Conservation (phyloP, 2,113 vertebrate genomes). For the Thryonomys swinderianus region DNA sequence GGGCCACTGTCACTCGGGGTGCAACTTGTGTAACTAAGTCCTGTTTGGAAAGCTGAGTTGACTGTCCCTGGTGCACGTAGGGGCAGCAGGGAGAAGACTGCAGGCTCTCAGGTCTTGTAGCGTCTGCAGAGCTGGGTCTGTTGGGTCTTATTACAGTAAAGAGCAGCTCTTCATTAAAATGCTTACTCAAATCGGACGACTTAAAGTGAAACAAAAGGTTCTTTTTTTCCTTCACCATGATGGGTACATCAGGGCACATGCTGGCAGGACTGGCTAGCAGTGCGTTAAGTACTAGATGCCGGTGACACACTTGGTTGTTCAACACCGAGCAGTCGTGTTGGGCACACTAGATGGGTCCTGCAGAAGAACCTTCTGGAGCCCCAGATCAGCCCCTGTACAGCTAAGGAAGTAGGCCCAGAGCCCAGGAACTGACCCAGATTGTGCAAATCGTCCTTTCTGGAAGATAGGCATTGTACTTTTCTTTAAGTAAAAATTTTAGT, state of each 20-base stretch:
- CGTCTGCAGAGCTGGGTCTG: neutral
- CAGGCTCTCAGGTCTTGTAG: neutral
- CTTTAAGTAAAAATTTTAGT: neutral
- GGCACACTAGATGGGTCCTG: accelerated
- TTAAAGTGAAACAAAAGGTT: neutral
- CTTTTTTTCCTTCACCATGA: neutral
- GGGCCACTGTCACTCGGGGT: neutral
- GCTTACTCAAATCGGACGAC: neutral
- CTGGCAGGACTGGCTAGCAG: neutral
- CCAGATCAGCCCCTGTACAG: no score
- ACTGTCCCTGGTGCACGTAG: accelerated
- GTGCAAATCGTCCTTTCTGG: neutral
- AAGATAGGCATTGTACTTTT: neutral
- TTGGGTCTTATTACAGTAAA: neutral
- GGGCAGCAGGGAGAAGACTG: neutral
- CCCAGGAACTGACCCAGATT: neutral
- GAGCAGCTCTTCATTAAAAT: neutral
- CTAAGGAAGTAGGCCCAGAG: neutral
- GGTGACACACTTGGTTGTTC: neutral
- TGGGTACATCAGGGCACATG: no score
- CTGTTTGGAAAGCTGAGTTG: neutral
- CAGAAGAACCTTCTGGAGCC: neutral
- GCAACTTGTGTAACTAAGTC: neutral
- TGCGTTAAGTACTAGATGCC: accelerated
- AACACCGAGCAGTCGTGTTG: accelerated